Evolutionary conservation across 53 echinoderm and acorn worm genomes (phyloP).

Genomic region (Holothuria leucospilota): DNA sequence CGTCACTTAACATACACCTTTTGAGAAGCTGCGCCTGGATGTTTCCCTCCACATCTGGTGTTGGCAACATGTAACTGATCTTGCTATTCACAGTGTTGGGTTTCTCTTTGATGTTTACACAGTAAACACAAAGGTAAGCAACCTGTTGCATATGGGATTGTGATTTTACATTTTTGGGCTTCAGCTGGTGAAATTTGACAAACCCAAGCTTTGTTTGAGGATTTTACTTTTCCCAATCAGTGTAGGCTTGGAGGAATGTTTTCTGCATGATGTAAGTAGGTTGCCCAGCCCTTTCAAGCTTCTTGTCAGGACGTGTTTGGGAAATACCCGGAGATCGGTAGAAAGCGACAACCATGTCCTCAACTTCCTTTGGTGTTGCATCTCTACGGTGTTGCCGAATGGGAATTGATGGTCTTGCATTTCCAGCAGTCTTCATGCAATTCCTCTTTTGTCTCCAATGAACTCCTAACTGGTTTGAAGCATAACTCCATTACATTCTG

Average conservation of each 20-base stretch:
- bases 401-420: background rate
- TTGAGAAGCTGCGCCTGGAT: background rate
- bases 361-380: background rate
- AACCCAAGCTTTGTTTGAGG: background rate
- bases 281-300: background rate
- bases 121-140: slow-evolving; percentile 27
- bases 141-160: background rate
- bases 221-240: background rate
- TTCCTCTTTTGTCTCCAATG: slow-evolving; percentile 17
- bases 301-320: slow-evolving; percentile 27
- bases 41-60: background rate
- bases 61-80: background rate
- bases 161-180: slow-evolving; percentile 20
- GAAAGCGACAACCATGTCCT: background rate
- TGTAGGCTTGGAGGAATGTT: background rate
- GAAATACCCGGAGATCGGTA: background rate
- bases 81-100: background rate
- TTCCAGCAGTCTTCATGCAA: background rate
- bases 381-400: background rate
- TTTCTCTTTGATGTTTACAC: slow-evolving; percentile 27
- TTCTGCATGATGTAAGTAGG: slow-evolving; percentile 23
- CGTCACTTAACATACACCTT: background rate
- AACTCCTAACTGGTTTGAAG: background rate
- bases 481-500: background rate
- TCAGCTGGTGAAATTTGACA: slow-evolving; percentile 17